Evolutionary conservation across 1,140 invertebrate genomes (phyloP).

Genomic region (Leptopilina boulardi): DNA sequence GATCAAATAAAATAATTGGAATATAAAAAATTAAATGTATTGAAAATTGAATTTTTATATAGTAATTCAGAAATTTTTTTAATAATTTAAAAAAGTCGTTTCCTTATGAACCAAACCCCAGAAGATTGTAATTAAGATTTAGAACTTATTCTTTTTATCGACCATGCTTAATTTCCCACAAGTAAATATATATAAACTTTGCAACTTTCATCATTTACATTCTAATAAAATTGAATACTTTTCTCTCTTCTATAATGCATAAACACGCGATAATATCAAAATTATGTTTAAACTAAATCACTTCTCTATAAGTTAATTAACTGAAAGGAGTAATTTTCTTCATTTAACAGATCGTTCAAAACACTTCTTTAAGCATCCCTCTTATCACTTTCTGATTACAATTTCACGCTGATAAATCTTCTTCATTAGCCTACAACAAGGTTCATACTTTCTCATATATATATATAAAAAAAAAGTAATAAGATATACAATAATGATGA

Average conservation of each 20-base stretch:
- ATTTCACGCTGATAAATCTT: neutral
- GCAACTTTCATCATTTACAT: neutral
- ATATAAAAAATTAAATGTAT: neutral
- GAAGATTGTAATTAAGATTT: neutral
- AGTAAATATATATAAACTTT: neutral
- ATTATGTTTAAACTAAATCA: neutral
- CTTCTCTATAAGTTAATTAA: conserved; percentile 7
- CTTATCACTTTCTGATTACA: conserved; percentile 11
- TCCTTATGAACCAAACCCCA: neutral
- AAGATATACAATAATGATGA: neutral
- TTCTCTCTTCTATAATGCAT: neutral
- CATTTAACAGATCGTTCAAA: neutral
- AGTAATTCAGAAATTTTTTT: neutral
- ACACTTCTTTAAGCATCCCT: neutral
- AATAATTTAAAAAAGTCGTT: neutral
- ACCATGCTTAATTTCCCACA: neutral
- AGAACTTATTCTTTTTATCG: neutral
- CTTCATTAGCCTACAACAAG: conserved; percentile 18
- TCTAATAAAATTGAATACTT: neutral
- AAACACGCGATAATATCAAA: conserved; percentile 20
- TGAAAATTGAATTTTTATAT: neutral
- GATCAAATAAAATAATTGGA: neutral
- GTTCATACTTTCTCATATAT: neutral
- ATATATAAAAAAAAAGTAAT: neutral
- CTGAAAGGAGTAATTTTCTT: conserved; percentile 4